Percentiles rank a stretch among this genome's conserved stretches.
These are phyloP conservation scores for Hapalemur alaotrensis DNA, from an alignment of 2,797 vertebrate genomes.

Conservation along the genomic window DNA sequence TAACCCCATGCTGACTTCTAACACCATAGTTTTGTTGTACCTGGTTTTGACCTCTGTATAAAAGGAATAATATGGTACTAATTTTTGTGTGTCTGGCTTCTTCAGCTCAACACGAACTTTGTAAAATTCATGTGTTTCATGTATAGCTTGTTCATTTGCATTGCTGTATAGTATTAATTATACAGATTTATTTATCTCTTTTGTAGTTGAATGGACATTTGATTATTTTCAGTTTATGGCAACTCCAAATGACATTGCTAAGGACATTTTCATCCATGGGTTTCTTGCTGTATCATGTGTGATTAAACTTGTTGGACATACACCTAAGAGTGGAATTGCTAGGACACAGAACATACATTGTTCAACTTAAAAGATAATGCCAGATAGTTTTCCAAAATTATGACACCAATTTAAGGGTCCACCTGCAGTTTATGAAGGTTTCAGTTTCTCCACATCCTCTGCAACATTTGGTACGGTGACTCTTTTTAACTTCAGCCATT, in stretches of 20 bases:
- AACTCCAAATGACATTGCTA: not conserved
- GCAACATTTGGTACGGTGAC: not conserved
- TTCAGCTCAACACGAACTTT: not conserved
- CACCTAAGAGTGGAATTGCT: not conserved
- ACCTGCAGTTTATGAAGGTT: not conserved
- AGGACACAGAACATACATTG: not conserved
- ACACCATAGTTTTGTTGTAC: not conserved
- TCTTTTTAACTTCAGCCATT: not conserved
- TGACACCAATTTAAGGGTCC: not conserved
- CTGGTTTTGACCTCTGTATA: not conserved
- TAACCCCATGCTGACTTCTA: not conserved
- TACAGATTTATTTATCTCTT: not conserved
- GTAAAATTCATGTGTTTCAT: not conserved
- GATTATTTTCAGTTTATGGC: not conserved
- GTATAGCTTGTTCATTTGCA: not conserved
- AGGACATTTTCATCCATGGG: not conserved
- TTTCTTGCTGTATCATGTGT: not conserved
- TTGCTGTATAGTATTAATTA: not conserved
- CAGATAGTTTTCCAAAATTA: not conserved
- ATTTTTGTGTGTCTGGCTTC: not conserved
- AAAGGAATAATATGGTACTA: not conserved
- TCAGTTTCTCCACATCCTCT: not conserved
- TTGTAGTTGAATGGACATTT: not conserved
- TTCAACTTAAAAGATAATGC: not conserved
- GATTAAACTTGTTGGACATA: not conserved